A percentile compares a stretch with the other conserved stretches of the same genome.
Conservation (phyloP, 2,113 vertebrate species). For the Platichthys stellatus region DNA sequence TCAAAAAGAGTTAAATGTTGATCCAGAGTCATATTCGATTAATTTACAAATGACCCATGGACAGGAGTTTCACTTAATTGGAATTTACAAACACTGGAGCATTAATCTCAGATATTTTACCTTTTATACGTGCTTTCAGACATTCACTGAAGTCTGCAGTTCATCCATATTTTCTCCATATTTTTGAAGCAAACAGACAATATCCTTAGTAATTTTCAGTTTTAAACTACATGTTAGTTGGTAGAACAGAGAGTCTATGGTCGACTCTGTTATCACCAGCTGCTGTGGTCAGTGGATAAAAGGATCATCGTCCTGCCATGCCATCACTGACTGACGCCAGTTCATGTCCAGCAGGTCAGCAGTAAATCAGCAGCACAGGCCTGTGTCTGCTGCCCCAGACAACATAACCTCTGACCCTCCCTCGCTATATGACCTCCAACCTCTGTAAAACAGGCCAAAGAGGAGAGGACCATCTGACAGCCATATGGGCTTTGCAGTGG, state of each 20-base stretch:
- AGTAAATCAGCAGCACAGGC: slow-evolving; percentile 69
- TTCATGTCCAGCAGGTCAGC: slow-evolving; percentile 67
- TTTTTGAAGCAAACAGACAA: slow-evolving; percentile 4
- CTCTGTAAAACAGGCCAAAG: slow-evolving; percentile 56
- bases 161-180: too few relatives aligned
- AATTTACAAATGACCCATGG: background rate
- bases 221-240: background rate
- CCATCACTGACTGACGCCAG: slow-evolving; percentile 34
- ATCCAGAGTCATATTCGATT: background rate
- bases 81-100: background rate
- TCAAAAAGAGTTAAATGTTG: background rate
- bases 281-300: slow-evolving; percentile 55
- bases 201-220: background rate
- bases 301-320: slow-evolving; percentile 35
- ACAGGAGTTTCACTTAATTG: background rate
- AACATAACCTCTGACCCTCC: slow-evolving; percentile 60
- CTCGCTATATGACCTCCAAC: slow-evolving; percentile 56
- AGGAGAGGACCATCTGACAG: slow-evolving; percentile 66
- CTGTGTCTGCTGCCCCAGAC: slow-evolving; percentile 59
- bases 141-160: too few relatives aligned
- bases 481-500: slow-evolving; percentile 60
- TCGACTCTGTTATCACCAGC: slow-evolving; percentile 7
- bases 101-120: background rate
- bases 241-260: background rate
- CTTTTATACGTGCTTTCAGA: background rate